Evolutionary conservation across 2,888 invertebrate genomes (phyloP), one percentile per base, ranked within the genome.

Genomic region (Rotaria sp.): DNA sequence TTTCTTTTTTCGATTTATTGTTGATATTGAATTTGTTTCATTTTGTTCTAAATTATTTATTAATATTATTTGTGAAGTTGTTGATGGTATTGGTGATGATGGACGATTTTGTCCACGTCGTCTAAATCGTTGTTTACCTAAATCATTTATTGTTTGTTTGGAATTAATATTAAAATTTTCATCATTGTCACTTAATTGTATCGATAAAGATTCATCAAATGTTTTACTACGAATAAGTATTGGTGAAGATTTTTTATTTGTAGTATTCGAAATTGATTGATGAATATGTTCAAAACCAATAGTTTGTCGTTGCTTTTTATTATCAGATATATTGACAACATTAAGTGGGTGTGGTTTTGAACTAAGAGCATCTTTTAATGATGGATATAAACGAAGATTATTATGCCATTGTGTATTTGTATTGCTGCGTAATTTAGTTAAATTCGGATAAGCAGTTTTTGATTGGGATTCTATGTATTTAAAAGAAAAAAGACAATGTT

Each of bases 331-430:
- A 45, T 80, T 80, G 1, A 80, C 75, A 80, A 45, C 30, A 80
- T 80, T 80, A 45, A 80, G 26, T 13, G 75, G 75, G 13, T 45
- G 75, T 80, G 75, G 45, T 80, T 41, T 80, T 30, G 41, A 10
- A 45, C 41, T 26, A 26, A 80, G 75, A 80, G 45, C 75, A 80
- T 80, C 75, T 45, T 24, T 80, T 13, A 80, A 8, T n/a, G 75
- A 80, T 45, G 75, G 75, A 80, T 80, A 80, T n/a, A 80, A 45
- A 80, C 75, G 75, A 80, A 45, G 26, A 80, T n/a, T 41, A 3
- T 80, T 10, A 45, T 38, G n/a, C 45, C 75, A 45, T 45, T 38
- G 45, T 41, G 11, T 30, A 80, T 67, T 67, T 30, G 67, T 30
- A 67, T 67, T 67, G 2, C 15, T 18, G 11, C 18, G 45, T 80